Conservation (phyloP, 1,140 invertebrate species). For the Sminthurides bifidus region DNA sequence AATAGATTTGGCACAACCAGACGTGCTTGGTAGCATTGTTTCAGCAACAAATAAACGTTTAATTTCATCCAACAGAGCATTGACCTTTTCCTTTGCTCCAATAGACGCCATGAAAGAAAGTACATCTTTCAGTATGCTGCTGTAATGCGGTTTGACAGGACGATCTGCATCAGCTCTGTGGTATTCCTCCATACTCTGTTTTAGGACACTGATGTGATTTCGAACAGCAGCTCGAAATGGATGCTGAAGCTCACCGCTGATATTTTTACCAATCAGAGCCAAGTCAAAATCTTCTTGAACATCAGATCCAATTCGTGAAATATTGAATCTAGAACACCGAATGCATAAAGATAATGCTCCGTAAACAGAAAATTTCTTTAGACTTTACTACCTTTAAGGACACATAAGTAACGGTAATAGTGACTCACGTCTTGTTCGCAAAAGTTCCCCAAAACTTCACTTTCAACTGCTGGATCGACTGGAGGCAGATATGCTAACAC, state of each 20-base stretch:
- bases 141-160: conserved; percentile 44
- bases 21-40: no score
- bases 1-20: not conserved
- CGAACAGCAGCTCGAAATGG: conserved; percentile 36
- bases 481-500: conserved; percentile 9
- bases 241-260: conserved; percentile 15
- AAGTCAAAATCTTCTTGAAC: conserved; percentile 14
- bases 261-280: conserved; percentile 6
- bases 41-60: not conserved
- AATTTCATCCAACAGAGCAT: not conserved
- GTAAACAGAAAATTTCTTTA: not conserved
- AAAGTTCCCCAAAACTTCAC: conserved; percentile 16
- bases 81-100: conserved; percentile 18
- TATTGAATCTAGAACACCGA: conserved; percentile 14
- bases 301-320: conserved; percentile 15
- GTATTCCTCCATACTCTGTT: conserved; percentile 35
- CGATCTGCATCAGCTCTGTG: conserved; percentile 42
- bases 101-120: conserved; percentile 28
- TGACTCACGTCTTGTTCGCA: conserved; percentile 17
- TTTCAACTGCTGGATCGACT: conserved; percentile 30
- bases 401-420: no score
- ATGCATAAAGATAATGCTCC: not conserved
- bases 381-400: no score
- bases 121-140: conserved; percentile 37
- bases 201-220: conserved; percentile 34